phyloP scores from a whole-genome alignment of 2,113 vertebrate genomes.

The Mastomys natalensis region DNA sequence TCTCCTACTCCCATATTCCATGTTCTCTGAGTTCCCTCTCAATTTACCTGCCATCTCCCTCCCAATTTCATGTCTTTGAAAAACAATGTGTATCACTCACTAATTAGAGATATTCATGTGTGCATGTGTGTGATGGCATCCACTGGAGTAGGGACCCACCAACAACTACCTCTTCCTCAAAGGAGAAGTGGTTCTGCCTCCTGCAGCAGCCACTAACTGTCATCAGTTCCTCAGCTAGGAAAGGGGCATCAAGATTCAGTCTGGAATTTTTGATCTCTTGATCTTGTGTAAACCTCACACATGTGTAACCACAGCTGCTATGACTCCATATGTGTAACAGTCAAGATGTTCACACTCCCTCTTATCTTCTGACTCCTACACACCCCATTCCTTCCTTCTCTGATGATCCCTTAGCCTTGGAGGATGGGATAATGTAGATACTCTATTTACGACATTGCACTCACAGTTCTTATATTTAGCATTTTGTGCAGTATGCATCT shows the following conservation, averaged over 20 bases:
- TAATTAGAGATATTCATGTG: neutral
- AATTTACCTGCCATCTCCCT: neutral
- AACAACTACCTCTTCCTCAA: neutral
- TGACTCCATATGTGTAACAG: neutral
- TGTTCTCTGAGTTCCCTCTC: neutral
- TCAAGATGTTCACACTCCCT: neutral
- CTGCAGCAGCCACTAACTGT: neutral
- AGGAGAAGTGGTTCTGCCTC: neutral
- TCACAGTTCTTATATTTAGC: neutral
- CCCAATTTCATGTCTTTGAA: neutral
- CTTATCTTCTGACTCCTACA: neutral
- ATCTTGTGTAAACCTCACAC: neutral
- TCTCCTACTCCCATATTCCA: neutral
- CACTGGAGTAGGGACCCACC: neutral
- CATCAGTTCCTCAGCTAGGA: neutral
- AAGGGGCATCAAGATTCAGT: too few species aligned
- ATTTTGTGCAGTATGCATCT: neutral
- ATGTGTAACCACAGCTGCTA: neutral
- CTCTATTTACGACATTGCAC: neutral
- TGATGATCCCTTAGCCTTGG: neutral
- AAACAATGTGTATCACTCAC: neutral
- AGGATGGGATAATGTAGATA: too few species aligned
- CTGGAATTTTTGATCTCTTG: neutral
- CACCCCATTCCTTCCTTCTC: neutral
- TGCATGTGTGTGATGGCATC: neutral